These are phyloP conservation scores for Odocoileus hemionus DNA, from an alignment of 2,113 vertebrate genomes.

Conservation along the genomic window DNA sequence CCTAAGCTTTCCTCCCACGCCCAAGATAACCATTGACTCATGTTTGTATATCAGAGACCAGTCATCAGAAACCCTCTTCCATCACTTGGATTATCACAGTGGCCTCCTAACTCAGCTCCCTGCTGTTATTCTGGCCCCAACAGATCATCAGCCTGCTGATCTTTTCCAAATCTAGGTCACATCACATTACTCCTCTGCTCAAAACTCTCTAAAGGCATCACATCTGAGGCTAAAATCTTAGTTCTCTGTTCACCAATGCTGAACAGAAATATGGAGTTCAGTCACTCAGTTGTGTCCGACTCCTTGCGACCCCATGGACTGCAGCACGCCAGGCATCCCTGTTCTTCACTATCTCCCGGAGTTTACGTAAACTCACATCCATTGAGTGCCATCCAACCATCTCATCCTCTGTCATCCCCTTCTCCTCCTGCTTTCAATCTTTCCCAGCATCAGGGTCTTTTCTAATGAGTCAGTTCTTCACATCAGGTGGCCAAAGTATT, in stretches of 20 bases:
- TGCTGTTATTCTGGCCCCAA: neutral
- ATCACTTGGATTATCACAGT: neutral
- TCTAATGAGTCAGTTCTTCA: neutral
- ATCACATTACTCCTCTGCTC: neutral
- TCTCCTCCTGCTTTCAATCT: neutral
- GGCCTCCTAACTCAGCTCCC: neutral
- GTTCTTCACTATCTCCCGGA: neutral
- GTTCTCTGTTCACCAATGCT: neutral
- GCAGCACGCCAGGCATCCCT: neutral
- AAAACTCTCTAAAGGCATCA: neutral
- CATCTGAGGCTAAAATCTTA: neutral
- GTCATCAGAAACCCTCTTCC: neutral
- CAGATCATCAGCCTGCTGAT: neutral
- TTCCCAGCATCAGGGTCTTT: neutral
- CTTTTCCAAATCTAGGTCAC: neutral
- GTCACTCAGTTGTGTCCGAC: neutral
- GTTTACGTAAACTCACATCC: neutral
- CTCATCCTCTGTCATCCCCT: neutral
- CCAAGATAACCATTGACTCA: too few relatives aligned
- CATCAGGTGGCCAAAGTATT: neutral
- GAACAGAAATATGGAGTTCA: neutral
- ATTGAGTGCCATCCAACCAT: neutral
- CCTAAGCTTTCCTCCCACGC: neutral
- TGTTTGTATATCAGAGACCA: neutral
- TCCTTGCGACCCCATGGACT: rapidly evolving